Evolutionary conservation across 2,113 vertebrate species (phyloP), one percentile per base, ranked within the genome.

Genomic region (Scomber scombrus): DNA sequence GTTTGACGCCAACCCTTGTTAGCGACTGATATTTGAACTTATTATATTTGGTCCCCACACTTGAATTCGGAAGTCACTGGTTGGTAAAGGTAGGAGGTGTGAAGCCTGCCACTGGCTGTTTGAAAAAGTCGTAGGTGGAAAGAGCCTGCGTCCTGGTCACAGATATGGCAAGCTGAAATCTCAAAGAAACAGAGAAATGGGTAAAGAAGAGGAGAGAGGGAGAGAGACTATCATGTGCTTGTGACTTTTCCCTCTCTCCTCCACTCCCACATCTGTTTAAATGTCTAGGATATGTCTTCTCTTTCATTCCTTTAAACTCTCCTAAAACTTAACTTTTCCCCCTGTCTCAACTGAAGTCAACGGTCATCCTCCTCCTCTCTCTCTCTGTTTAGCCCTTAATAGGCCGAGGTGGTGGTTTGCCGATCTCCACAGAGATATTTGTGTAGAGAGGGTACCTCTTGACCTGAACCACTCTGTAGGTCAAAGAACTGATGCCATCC

Each of bases 401-500:
- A 21, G 96, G 96, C 91, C 97, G 95, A 0, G 96, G 96, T 0
- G 97, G 96, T 0, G 98, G 96, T 81, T 95, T 96, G 79, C 97
- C 98, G 0, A 99, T 98, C 92, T 99, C 97, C 94, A 99, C 98
- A 0, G 98, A 98, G 95, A 99, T 96, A 81, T 99, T 97, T 75
- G 97, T 99, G 93, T 98, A 99, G 84, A 99, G 96, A 0, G 97
- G 96, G 47, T 96, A 96, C 85, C 95, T 95, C 50, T 96, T 96
- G 62, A 97, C 91, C 78, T 97, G 96, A 76, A 98, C 90, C 85
- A 98, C 80, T 69, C 93, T 96, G 93, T 99, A 99, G 88, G 95
- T 96, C 91, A 99, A 95, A 0, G 97, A 96, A 86, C 96, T 97
- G 88, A 99, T 99, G 83, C 98, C 98, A 0, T 99, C 98, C 80